phyloP scores from a whole-genome alignment of 2,888 invertebrate genomes.

The Cenopis cana region DNA sequence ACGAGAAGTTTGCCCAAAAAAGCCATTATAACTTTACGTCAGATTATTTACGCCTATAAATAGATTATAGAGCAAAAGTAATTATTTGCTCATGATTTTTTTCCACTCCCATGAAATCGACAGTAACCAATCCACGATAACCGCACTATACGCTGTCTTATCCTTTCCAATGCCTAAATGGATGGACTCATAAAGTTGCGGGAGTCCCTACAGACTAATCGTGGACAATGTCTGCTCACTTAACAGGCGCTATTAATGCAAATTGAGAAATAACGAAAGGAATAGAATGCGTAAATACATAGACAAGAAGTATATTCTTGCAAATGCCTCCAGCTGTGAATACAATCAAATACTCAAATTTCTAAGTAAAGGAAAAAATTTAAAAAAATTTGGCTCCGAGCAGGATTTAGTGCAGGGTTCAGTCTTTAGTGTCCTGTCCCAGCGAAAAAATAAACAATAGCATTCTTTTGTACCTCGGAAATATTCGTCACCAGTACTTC shows the following conservation, averaged over 20 bases:
- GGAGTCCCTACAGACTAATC: slow-evolving; percentile 2
- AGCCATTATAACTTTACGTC: neutral
- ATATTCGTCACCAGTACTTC: too few relatives aligned
- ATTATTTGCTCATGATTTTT: neutral
- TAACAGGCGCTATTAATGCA: neutral
- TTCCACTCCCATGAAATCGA: neutral
- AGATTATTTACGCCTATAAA: neutral
- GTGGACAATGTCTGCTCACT: neutral
- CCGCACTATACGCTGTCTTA: slow-evolving; percentile 53
- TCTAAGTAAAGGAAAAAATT: too few relatives aligned
- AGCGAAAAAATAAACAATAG: too few relatives aligned
- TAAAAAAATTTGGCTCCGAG: too few relatives aligned
- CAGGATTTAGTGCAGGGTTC: too few relatives aligned
- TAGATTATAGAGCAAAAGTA: neutral
- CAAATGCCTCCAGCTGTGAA: too few relatives aligned
- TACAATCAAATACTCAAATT: too few relatives aligned
- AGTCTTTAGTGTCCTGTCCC: too few relatives aligned
- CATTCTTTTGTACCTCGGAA: too few relatives aligned
- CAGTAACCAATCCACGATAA: slow-evolving; percentile 47
- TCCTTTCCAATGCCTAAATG: slow-evolving; percentile 56
- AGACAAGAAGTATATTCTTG: too few relatives aligned
- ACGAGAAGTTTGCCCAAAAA: neutral
- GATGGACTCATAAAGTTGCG: slow-evolving; percentile 49
- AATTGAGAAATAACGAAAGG: neutral
- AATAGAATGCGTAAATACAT: neutral